phyloP scores from a whole-genome alignment of 1,140 invertebrate species.

The Drosophila lacteicornis region DNA sequence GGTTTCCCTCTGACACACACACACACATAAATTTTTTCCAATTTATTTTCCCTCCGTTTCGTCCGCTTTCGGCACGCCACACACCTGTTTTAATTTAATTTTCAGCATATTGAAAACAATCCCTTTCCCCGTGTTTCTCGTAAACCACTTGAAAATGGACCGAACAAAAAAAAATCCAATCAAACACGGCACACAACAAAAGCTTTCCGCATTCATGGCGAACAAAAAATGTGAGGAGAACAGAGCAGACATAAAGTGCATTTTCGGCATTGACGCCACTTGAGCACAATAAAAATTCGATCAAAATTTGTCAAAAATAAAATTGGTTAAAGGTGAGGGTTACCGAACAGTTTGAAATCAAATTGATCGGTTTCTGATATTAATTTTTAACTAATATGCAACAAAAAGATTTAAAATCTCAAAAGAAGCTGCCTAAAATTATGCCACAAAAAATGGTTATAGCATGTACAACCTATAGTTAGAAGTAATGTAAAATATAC shows the following conservation, averaged over 20 bases:
- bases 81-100: constrained; percentile 72
- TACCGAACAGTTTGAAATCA: neutral
- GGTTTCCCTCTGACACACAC: neutral
- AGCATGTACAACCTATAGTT: too few species aligned
- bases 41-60: constrained; percentile 20
- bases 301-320: constrained; percentile 27
- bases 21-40: constrained; percentile 29
- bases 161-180: constrained; percentile 46
- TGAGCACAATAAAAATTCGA: constrained; percentile 56
- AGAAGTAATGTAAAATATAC: too few species aligned
- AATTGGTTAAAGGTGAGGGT: neutral
- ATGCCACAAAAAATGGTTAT: neutral
- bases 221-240: constrained; percentile 7
- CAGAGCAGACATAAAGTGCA: constrained; percentile 28
- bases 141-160: constrained; percentile 32
- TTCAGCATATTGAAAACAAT: constrained; percentile 64
- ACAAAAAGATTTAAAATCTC: neutral
- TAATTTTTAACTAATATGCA: neutral
- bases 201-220: constrained; percentile 29
- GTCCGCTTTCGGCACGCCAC: constrained; percentile 14
- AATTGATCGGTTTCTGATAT: neutral
- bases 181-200: constrained; percentile 60
- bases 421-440: neutral
- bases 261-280: constrained; percentile 40
- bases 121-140: constrained; percentile 9